Evolutionary conservation across 2,113 vertebrate genomes (phyloP).

Genomic region (Myrmophylax atrothorax): DNA sequence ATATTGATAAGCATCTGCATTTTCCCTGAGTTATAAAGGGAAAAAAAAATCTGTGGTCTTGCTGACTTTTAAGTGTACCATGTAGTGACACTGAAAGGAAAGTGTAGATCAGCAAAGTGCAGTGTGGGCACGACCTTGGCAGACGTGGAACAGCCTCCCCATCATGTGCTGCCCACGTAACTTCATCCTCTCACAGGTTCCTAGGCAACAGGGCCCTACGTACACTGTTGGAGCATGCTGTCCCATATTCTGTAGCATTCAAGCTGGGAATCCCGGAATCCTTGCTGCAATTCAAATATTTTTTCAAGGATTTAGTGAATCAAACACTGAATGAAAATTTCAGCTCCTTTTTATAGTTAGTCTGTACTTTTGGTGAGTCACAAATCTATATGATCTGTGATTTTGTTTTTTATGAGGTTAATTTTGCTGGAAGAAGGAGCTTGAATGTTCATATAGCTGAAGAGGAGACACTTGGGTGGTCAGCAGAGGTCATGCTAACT

Average conservation of each 20-base stretch:
- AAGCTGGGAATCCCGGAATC: not conserved
- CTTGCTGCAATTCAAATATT: not conserved
- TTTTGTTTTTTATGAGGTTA: not conserved
- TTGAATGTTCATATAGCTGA: not conserved
- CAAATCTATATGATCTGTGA: not conserved
- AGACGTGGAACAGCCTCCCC: fast-evolving
- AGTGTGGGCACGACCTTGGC: not conserved
- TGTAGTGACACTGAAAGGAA: not conserved
- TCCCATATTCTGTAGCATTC: not conserved
- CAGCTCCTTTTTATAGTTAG: not conserved
- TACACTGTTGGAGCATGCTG: not conserved
- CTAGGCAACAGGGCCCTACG: not conserved
- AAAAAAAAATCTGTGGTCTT: not conserved
- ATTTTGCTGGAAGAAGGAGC: not conserved
- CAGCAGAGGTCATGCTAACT: not conserved
- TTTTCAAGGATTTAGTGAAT: not conserved
- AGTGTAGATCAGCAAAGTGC: not conserved
- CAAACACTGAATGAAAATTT: not conserved
- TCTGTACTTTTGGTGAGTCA: not conserved
- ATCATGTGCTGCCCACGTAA: fast-evolving
- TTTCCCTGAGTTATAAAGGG: not conserved
- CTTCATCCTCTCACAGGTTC: not conserved
- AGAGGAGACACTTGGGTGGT: not conserved
- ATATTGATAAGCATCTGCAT: not conserved
- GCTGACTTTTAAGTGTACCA: not conserved